Percentiles rank a stretch among this genome's conserved stretches.
phyloP scores from a whole-genome alignment of 1,140 invertebrate species.

The Linepithema humile region DNA sequence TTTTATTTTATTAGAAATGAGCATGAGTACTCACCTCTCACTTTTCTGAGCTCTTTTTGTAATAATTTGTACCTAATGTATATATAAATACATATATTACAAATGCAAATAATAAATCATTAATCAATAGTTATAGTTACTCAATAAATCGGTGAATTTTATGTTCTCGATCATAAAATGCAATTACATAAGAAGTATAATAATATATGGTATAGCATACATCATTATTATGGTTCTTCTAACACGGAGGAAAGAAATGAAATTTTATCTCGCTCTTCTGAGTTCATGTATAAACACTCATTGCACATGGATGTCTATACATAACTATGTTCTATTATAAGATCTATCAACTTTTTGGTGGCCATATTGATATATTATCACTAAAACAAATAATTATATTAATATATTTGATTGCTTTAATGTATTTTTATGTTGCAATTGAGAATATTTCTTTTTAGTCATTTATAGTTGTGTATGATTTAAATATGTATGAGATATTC shows the following conservation, averaged over 20 bases:
- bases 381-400: constrained; percentile 21
- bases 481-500: neutral
- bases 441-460: neutral
- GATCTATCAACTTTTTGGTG: neutral
- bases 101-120: constrained; percentile 3
- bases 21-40: neutral
- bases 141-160: constrained; percentile 12
- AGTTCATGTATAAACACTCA: neutral
- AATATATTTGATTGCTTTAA: constrained; percentile 35
- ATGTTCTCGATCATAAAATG: constrained; percentile 1
- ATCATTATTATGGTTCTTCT: neutral
- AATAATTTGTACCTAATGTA: constrained; percentile 1
- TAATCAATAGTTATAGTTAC: constrained; percentile 11
- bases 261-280: neutral
- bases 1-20: neutral
- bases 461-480: constrained; percentile 2
- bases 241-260: neutral
- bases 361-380: constrained; percentile 31
- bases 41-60: neutral
- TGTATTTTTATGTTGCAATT: constrained; percentile 1
- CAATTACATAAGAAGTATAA: constrained; percentile 3
- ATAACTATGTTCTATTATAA: constrained; percentile 6
- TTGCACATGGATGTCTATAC: neutral
- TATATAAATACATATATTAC: neutral
- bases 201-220: neutral